Conservation (phyloP, 2,888 invertebrate species). For the Papilio elwesi region DNA sequence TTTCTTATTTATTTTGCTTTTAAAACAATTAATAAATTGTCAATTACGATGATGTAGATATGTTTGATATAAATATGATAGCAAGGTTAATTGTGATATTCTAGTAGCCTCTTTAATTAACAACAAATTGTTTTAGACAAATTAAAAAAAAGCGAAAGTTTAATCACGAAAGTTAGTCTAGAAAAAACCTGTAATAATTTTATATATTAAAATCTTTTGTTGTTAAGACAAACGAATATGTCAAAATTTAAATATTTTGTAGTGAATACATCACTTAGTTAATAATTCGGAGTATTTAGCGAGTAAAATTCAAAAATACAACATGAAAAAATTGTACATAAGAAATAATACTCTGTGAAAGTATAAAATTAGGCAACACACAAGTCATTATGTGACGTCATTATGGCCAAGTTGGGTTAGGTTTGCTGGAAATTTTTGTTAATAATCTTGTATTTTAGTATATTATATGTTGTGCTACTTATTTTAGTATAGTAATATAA, state of each 20-base stretch:
- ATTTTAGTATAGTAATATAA: constrained; percentile 82
- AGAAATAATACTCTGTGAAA: constrained; percentile 26
- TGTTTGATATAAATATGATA: not conserved
- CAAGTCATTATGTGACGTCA: constrained; percentile 83
- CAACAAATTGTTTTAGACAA: not conserved
- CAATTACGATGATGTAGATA: not conserved
- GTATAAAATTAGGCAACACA: constrained; percentile 51
- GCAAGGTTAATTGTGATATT: not conserved
- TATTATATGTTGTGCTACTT: constrained; percentile 85
- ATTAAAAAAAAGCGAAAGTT: not conserved
- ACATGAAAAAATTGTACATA: not conserved
- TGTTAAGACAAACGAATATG: not conserved
- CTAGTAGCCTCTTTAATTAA: not conserved
- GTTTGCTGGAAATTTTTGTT: constrained; percentile 88
- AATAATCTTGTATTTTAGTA: constrained; percentile 86
- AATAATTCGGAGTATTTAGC: not conserved
- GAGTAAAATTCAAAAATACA: not conserved
- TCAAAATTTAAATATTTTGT: not conserved
- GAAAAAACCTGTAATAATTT: not conserved
- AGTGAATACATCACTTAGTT: not conserved
- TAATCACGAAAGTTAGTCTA: not conserved
- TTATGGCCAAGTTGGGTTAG: constrained; percentile 89
- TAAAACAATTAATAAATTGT: not conserved
- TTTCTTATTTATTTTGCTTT: not conserved
- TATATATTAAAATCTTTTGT: not conserved